A percentile compares a stretch with the other conserved stretches of the same genome.
Evolutionary conservation across 2,888 invertebrate genomes (phyloP).

Genomic region (Colletes collaris): DNA sequence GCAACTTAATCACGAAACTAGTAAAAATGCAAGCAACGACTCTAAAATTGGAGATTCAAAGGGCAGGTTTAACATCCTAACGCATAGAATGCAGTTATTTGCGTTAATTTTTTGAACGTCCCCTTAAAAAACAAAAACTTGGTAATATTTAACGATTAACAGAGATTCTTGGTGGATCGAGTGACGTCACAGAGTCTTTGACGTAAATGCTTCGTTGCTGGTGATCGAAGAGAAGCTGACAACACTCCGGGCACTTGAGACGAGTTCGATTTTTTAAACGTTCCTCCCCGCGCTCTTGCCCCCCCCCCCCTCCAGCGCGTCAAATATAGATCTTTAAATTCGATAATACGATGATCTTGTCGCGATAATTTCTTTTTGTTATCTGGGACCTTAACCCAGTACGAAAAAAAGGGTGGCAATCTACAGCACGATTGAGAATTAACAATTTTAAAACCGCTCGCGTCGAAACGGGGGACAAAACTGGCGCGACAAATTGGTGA

Average conservation of each 20-base stretch:
- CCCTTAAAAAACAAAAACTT: background rate
- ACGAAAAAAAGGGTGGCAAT: conserved; percentile 3
- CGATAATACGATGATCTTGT: conserved; percentile 56
- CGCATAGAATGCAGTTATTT: no score
- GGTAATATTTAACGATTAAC: conserved; percentile 6
- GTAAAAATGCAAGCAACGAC: no score
- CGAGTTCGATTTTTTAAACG: conserved; percentile 63
- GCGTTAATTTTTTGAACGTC: no score
- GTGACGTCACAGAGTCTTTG: conserved; percentile 70
- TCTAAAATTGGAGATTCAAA: background rate
- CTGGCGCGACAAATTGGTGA: no score
- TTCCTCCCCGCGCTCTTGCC: conserved; percentile 36
- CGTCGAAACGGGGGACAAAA: no score
- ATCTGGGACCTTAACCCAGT: conserved; percentile 19
- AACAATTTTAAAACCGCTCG: background rate
- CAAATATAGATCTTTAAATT: conserved; percentile 54
- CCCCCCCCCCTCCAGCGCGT: conserved; percentile 10
- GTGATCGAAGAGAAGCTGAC: conserved; percentile 58
- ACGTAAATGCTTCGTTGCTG: conserved; percentile 65
- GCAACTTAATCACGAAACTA: no score
- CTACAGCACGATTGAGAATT: background rate
- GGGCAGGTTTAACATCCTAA: no score
- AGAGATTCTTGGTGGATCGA: conserved; percentile 17
- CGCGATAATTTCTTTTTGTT: conserved; percentile 49
- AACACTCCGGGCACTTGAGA: conserved; percentile 54